These are phyloP conservation scores for Protobothrops flavoviridis DNA, from an alignment of 2,113 vertebrate species.

Conservation along the genomic window DNA sequence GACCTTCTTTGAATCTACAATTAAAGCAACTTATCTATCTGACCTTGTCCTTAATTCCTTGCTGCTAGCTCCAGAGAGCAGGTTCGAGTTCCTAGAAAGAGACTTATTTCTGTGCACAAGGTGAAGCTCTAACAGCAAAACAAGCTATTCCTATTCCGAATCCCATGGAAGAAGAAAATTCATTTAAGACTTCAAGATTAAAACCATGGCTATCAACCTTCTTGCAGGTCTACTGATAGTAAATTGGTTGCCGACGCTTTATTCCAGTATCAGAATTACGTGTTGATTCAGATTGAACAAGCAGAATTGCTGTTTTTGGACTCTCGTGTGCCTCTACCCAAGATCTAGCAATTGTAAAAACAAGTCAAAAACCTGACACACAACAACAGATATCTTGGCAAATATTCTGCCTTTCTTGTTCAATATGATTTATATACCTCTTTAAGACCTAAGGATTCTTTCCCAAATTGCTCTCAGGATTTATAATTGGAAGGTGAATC, in stretches of 20 bases:
- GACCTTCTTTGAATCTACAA: not conserved
- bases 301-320: not conserved
- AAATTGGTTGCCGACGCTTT: not conserved
- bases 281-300: not conserved
- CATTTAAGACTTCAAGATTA: not conserved
- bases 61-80: not conserved
- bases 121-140: not conserved
- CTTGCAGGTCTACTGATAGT: not conserved
- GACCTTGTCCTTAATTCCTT: not conserved
- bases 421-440: not conserved
- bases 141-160: not conserved
- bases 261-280: not conserved
- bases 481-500: not conserved
- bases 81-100: not conserved
- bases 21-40: not conserved
- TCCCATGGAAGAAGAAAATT: not conserved
- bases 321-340: not conserved
- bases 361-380: not conserved
- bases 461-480: not conserved
- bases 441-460: not conserved
- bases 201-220: not conserved
- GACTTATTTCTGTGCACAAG: not conserved
- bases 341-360: not conserved
- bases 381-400: not conserved
- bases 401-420: not conserved